phyloP scores from a whole-genome alignment of 1,140 invertebrate genomes.

The Steinernema feltiae region DNA sequence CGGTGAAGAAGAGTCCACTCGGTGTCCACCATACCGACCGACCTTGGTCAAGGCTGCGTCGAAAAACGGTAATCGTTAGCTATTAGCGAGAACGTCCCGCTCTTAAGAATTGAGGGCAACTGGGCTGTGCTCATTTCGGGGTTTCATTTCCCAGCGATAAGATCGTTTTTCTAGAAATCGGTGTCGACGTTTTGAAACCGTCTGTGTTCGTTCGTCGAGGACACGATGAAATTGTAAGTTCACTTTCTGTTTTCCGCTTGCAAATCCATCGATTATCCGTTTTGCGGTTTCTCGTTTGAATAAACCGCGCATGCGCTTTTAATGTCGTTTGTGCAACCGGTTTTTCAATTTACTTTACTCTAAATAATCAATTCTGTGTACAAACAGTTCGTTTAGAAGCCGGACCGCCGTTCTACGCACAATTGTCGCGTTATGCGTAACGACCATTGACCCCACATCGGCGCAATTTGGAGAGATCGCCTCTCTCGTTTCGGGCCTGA shows the following conservation, averaged over 20 bases:
- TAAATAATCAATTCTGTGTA: too few species aligned
- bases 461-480: slow-evolving; percentile 1
- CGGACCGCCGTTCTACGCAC: neutral
- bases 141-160: neutral
- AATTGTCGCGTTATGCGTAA: too few species aligned
- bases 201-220: neutral
- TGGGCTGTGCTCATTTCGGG: neutral
- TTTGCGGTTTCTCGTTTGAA: neutral
- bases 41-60: neutral
- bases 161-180: neutral
- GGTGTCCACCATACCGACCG: neutral
- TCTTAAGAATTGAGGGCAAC: neutral
- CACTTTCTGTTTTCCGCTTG: neutral
- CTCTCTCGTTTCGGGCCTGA: neutral
- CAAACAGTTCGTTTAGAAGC: neutral
- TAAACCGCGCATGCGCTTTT: neutral
- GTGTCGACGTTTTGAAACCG: neutral
- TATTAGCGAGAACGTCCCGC: neutral
- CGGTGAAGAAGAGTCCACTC: neutral
- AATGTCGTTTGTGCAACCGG: neutral
- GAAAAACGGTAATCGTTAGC: neutral
- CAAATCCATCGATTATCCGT: neutral
- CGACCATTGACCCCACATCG: neutral
- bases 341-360: too few species aligned
- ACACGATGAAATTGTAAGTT: neutral